Evolutionary conservation across 2,113 vertebrate genomes (phyloP), one percentile per base, ranked within the genome.

Genomic region (Cryptotis parvus): DNA sequence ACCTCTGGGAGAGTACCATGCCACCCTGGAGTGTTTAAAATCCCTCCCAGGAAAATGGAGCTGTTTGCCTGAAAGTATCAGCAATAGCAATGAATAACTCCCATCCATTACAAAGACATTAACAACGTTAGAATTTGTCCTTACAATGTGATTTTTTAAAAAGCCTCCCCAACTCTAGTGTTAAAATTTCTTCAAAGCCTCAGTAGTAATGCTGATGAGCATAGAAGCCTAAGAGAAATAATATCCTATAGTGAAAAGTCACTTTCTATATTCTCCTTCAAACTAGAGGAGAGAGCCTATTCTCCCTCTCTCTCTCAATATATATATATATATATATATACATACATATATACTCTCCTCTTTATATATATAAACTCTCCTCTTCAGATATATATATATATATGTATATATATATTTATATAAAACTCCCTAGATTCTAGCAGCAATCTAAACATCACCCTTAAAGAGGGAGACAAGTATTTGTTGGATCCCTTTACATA

Each of bases 401-500:
- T 2, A 2, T 29, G 24, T 26, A 24, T 16, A 10, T 27, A 10
- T 9, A 4, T 6, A 1, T 39, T 27, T 18, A 20, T 0, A 1
- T 4, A 2, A n/a, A n/a, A 33, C 11, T 10, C 45, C 52, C 16
- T 24, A 1, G 20, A 7, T 9, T 16, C 76, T 10, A 15, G 70
- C 37, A 27, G 45, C 68, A 16, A 22, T 14, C 41, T 5, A n/a
- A 24, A 18, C 33, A 9, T 43, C 7, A 11, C 29, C 20, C 39
- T n/a, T 27, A 2, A 22, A 9, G 15, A 55, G 8, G 45, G 26
- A 37, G 37, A 33, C 0, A 45, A 45, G 43, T 45, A 31, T 0
- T 41, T 22, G 2, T 29, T 33, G 31, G 39, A n/a, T 0, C n/a
- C 35, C 1, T 2, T 2, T 0, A 0, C 31, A 1, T 61, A 58